Evolutionary conservation across 2,113 vertebrate species (phyloP).

Genomic region (Fukomys damarensis): DNA sequence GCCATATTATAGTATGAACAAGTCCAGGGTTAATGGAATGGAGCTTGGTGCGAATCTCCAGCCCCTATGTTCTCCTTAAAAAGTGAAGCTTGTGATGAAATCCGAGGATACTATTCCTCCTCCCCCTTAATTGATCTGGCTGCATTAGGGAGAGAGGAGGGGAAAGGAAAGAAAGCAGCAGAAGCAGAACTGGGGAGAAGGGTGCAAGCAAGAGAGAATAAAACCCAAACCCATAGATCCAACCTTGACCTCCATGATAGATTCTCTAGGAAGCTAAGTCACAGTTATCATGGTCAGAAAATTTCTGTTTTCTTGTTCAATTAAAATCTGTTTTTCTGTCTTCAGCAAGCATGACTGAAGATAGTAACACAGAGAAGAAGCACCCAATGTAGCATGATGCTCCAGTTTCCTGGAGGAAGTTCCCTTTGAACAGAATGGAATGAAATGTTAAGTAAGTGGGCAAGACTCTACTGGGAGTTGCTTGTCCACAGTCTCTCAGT

Average conservation of each 20-base stretch:
- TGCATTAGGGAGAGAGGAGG: not conserved
- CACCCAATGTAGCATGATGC: not conserved
- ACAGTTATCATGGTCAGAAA: not conserved
- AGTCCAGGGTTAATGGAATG: not conserved
- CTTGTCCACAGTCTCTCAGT: not conserved
- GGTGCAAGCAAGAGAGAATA: not conserved
- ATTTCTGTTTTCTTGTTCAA: not conserved
- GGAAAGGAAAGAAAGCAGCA: not conserved
- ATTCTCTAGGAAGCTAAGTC: not conserved
- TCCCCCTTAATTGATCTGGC: not conserved
- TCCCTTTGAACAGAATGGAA: not conserved
- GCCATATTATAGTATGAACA: not conserved
- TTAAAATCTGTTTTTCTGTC: constrained; percentile 6
- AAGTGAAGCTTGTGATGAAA: not conserved
- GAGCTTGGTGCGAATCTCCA: not conserved
- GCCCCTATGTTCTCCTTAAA: not conserved
- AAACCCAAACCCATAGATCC: not conserved
- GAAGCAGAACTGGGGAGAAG: not conserved
- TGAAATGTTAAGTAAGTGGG: not conserved
- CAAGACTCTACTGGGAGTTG: not conserved
- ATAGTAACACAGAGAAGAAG: constrained; percentile 23
- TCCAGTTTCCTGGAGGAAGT: not conserved
- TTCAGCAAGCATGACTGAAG: not conserved
- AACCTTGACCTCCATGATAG: not conserved
- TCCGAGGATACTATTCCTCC: not conserved